These are phyloP conservation scores for Tenthredo notha DNA, from an alignment of 2,888 invertebrate genomes.

Conservation along the genomic window DNA sequence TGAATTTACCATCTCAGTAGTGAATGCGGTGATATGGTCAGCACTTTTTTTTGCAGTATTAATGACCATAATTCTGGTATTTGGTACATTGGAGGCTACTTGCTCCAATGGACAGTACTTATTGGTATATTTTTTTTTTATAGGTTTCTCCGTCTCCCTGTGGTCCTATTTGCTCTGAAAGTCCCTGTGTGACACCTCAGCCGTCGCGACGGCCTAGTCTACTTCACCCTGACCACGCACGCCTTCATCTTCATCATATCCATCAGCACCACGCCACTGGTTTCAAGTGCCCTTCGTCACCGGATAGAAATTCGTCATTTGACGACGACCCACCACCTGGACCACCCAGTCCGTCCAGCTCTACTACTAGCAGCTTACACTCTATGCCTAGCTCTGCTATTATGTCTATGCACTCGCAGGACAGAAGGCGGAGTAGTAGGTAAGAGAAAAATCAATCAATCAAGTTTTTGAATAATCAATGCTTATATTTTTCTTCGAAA, in stretches of 20 bases:
- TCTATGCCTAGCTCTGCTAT: conserved; percentile 75
- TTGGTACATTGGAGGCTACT: too few relatives aligned
- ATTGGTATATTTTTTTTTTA: not conserved
- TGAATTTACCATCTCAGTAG: too few relatives aligned
- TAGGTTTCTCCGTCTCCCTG: conserved; percentile 79
- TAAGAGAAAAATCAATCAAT: conserved; percentile 54
- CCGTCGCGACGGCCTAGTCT: conserved; percentile 81
- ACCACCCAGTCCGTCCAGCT: conserved; percentile 75
- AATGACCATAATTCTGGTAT: too few relatives aligned
- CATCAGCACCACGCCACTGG: conserved; percentile 76
- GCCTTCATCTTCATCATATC: conserved; percentile 80
- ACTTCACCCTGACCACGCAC: conserved; percentile 86
- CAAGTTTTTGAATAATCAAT: not conserved
- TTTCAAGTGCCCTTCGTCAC: conserved; percentile 73
- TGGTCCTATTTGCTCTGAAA: conserved; percentile 67
- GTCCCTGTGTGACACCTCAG: conserved; percentile 75
- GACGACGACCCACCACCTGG: conserved; percentile 73
- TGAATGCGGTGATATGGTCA: too few relatives aligned
- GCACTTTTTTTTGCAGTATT: too few relatives aligned
- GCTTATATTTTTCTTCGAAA: not conserved
- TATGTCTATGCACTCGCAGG: conserved; percentile 72
- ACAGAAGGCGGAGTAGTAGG: conserved; percentile 75
- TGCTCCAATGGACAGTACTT: too few relatives aligned
- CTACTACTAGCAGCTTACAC: conserved; percentile 75
- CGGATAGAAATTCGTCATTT: conserved; percentile 76